These are phyloP conservation scores for Sphenopsis melanotis DNA, from an alignment of 2,797 vertebrate genomes.

Conservation along the genomic window DNA sequence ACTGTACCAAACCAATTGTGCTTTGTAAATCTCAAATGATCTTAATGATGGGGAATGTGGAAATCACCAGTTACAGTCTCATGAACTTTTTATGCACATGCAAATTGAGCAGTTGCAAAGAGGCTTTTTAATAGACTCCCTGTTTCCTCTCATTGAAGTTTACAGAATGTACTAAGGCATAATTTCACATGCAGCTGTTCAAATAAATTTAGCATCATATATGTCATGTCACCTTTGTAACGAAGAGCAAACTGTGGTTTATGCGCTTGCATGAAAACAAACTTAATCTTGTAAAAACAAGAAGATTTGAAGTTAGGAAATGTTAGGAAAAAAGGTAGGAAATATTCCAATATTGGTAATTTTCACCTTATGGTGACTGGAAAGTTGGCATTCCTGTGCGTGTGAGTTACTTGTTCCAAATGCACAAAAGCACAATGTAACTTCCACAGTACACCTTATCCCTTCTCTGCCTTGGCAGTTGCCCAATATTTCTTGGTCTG, in stretches of 20 bases:
- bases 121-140: slow-evolving; percentile 1
- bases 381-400: background rate
- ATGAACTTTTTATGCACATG: background rate
- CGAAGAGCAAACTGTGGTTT: background rate
- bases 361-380: background rate
- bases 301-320: background rate
- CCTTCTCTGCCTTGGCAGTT: background rate
- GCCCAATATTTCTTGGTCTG: background rate
- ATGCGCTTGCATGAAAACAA: background rate
- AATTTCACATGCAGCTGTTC: slow-evolving; percentile 9
- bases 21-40: background rate
- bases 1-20: background rate
- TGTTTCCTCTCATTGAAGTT: background rate
- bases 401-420: background rate
- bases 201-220: slow-evolving; percentile 9
- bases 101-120: background rate
- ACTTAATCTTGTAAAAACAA: background rate
- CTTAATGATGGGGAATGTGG: background rate
- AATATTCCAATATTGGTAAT: background rate
- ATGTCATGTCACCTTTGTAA: background rate
- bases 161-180: background rate
- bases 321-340: background rate
- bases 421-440: background rate
- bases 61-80: background rate
- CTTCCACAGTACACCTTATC: background rate